These are phyloP conservation scores for Phocoena sinus DNA, from an alignment of 2,113 vertebrate species.

Conservation along the genomic window DNA sequence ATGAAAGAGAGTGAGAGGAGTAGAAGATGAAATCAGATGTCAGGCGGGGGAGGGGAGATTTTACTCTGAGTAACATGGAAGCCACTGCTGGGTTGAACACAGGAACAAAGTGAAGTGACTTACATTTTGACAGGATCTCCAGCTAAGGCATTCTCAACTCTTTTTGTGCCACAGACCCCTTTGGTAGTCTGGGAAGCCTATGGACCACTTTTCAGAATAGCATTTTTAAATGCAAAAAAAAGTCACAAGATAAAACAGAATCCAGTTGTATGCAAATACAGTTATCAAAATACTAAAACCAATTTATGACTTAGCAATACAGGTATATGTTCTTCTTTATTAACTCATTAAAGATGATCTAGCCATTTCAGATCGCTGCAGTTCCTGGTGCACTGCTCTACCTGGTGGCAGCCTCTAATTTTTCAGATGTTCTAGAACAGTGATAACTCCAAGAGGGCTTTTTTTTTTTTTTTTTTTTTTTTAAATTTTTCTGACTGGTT, in stretches of 20 bases:
- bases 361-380: background rate
- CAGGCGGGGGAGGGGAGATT: too few relatives aligned
- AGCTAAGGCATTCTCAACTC: background rate
- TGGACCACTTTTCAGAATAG: background rate
- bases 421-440: background rate
- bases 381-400: background rate
- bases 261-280: background rate
- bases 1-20: background rate
- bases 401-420: background rate
- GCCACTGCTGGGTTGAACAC: too few relatives aligned
- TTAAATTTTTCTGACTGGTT: background rate
- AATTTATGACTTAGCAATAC: background rate
- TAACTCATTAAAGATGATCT: background rate
- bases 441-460: background rate
- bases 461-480: background rate
- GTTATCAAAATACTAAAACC: background rate
- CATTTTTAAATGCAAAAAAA: background rate
- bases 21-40: background rate
- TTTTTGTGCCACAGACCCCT: background rate
- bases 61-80: background rate
- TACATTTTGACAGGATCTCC: background rate
- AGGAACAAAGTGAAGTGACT: background rate
- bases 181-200: background rate
- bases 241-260: background rate
- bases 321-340: background rate